Percentiles rank a stretch among this genome's conserved stretches.
These are phyloP conservation scores for Augiades crinisus DNA, from an alignment of 2,888 invertebrate species.

Conservation along the genomic window DNA sequence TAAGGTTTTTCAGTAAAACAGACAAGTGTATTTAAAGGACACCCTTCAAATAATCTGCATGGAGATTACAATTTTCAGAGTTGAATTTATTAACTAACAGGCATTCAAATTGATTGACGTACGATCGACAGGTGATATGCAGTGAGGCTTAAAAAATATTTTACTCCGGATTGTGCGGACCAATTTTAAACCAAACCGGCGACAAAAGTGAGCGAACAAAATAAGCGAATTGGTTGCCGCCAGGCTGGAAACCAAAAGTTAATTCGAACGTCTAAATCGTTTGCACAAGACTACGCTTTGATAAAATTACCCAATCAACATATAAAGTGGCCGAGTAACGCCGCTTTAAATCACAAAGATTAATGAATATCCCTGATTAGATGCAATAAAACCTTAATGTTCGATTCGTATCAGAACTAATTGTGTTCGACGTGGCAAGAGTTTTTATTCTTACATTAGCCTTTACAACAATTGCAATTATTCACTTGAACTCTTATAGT, in stretches of 20 bases:
- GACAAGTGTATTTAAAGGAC: too few species aligned
- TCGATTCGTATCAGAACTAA: constrained; percentile 18
- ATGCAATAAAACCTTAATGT: constrained; percentile 34
- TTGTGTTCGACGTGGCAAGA: constrained; percentile 9
- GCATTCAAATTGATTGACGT: neutral
- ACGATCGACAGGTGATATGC: constrained; percentile 6
- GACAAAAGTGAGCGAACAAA: constrained; percentile 13
- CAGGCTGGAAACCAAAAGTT: constrained; percentile 29
- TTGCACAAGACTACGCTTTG: constrained; percentile 48
- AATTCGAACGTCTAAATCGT: constrained; percentile 49
- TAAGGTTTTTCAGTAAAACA: too few species aligned
- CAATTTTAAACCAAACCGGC: neutral
- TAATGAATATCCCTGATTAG: constrained; percentile 59
- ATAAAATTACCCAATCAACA: constrained; percentile 68
- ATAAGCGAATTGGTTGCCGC: constrained; percentile 19
- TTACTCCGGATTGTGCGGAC: neutral
- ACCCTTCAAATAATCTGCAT: too few species aligned
- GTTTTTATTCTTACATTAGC: constrained; percentile 10
- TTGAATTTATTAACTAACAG: neutral
- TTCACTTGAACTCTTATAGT: too few species aligned
- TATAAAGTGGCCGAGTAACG: constrained; percentile 62
- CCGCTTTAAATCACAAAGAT: constrained; percentile 58
- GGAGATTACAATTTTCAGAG: neutral
- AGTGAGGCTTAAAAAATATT: neutral
- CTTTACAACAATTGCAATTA: too few species aligned